These are phyloP conservation scores for Riparia riparia DNA, from an alignment of 2,113 vertebrate species.

Conservation along the genomic window DNA sequence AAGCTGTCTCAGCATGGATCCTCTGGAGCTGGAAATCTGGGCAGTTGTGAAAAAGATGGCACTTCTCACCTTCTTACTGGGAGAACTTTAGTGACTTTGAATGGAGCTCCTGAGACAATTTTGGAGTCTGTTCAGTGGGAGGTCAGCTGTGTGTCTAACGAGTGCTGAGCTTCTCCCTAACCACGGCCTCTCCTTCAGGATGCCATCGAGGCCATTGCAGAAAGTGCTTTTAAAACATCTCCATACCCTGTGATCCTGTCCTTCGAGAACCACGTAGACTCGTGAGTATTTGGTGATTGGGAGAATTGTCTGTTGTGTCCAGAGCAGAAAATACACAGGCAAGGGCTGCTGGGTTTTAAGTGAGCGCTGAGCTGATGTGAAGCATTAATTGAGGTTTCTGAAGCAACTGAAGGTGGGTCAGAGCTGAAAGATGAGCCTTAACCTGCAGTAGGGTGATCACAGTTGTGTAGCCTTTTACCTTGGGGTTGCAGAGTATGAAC, in stretches of 20 bases:
- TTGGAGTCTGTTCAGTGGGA: neutral
- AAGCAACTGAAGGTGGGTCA: neutral
- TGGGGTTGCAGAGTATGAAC: neutral
- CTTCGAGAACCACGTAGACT: conserved; percentile 98
- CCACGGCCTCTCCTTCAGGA: conserved; percentile 78
- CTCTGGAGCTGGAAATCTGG: neutral
- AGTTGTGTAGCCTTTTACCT: neutral
- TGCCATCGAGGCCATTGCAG: conserved; percentile 95
- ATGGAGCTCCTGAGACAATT: neutral
- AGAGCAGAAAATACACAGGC: neutral
- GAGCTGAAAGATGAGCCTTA: neutral
- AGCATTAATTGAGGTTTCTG: neutral
- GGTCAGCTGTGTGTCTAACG: neutral
- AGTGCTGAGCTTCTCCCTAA: neutral
- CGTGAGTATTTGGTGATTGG: conserved; percentile 79
- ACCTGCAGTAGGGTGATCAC: neutral
- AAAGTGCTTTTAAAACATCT: conserved; percentile 98
- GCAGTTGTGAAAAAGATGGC: neutral
- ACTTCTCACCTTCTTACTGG: neutral
- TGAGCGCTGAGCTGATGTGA: neutral
- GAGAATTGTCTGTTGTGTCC: neutral
- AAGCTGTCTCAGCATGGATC: neutral
- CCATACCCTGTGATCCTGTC: conserved; percentile 93
- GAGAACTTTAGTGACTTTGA: neutral
- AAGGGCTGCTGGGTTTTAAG: neutral